Conservation (phyloP, 2,888 invertebrate genomes). For the Cephus spinipes region DNA sequence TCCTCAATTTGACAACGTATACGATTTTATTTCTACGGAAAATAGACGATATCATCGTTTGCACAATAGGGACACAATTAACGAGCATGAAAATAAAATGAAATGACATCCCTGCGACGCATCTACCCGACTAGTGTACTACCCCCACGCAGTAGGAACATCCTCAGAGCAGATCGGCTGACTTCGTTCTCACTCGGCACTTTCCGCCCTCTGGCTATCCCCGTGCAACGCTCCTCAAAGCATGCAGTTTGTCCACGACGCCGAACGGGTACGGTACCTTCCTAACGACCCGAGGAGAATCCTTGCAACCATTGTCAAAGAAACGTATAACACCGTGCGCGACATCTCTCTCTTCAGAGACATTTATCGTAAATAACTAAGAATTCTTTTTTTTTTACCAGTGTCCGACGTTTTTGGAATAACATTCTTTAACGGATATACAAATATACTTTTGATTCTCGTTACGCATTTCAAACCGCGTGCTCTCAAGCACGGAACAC, state of each 20-base stretch:
- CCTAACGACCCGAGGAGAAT: not conserved
- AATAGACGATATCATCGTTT: not conserved
- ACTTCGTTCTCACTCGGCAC: not conserved
- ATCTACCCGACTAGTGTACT: not conserved
- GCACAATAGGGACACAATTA: not conserved
- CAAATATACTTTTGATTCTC: not conserved
- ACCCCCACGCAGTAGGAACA: not conserved
- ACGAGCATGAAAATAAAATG: not conserved
- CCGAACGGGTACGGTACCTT: constrained; percentile 34
- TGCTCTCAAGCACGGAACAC: not conserved
- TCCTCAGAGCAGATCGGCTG: not conserved
- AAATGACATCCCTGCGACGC: not conserved
- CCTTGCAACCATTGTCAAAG: not conserved
- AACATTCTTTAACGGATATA: not conserved
- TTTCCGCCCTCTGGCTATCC: not conserved
- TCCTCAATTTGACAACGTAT: not conserved
- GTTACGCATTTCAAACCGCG: not conserved
- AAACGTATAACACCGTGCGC: not conserved
- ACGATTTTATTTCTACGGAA: not conserved
- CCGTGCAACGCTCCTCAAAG: constrained; percentile 16
- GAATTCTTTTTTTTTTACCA: not conserved
- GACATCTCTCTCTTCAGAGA: not conserved
- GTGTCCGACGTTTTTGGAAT: not conserved
- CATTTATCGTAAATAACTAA: not conserved
- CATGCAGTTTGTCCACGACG: constrained; percentile 53